phyloP scores from a whole-genome alignment of 1,140 invertebrate genomes.

The Drosophila malerkotliana region DNA sequence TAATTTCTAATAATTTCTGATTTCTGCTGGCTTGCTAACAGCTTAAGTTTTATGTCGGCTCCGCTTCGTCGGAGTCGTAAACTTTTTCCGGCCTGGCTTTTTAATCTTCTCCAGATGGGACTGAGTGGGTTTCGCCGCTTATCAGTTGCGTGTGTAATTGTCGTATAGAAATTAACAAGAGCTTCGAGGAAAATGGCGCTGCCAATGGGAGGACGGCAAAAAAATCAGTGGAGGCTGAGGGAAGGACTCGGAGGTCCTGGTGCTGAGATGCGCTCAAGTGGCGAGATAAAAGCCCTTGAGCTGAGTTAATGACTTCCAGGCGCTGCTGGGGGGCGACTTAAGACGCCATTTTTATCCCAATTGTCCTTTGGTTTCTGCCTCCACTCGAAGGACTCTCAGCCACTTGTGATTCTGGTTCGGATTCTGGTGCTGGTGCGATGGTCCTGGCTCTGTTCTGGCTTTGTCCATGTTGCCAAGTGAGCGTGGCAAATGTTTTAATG shows the following conservation, averaged over 20 bases:
- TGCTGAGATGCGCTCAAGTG: slow-evolving; percentile 69
- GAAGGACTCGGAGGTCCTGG: slow-evolving; percentile 1
- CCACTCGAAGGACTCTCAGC: slow-evolving; percentile 28
- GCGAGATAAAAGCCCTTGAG: slow-evolving; percentile 78
- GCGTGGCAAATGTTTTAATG: slow-evolving; percentile 77
- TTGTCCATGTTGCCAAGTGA: slow-evolving; percentile 70
- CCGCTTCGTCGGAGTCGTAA: slow-evolving; percentile 62
- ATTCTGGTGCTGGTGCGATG: slow-evolving; percentile 18
- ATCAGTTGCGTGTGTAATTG: slow-evolving; percentile 81
- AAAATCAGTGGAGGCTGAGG: not conserved
- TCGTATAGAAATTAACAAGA: slow-evolving; percentile 71
- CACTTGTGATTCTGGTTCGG: slow-evolving; percentile 29
- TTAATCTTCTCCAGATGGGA: slow-evolving; percentile 57
- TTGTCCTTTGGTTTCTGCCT: slow-evolving; percentile 40
- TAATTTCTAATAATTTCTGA: slow-evolving; percentile 29
- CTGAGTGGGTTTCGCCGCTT: slow-evolving; percentile 37
- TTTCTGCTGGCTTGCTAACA: slow-evolving; percentile 16
- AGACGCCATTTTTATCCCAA: slow-evolving; percentile 75
- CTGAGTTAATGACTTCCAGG: slow-evolving; percentile 75
- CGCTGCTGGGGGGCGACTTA: slow-evolving; percentile 67
- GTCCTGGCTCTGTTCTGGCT: slow-evolving; percentile 9
- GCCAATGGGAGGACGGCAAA: slow-evolving; percentile 49
- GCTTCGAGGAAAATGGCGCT: slow-evolving; percentile 59
- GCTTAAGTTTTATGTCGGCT: slow-evolving; percentile 67
- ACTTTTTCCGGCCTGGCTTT: slow-evolving; percentile 53